phyloP scores from a whole-genome alignment of 2,113 vertebrate genomes.

The Solenodon paradoxus region DNA sequence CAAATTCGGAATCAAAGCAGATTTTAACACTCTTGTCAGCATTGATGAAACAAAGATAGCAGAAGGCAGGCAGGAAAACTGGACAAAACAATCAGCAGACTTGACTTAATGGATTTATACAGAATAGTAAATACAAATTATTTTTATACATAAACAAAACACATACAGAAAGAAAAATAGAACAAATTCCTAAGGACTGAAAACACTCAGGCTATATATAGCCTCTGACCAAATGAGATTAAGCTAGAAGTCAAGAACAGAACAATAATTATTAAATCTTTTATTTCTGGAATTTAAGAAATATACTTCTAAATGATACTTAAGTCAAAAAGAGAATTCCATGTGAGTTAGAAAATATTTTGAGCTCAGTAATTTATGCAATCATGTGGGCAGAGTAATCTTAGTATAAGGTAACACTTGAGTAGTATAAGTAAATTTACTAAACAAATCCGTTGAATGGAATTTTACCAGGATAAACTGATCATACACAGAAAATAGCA shows the following conservation, averaged over 20 bases:
- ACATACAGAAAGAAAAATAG: neutral
- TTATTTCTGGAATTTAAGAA: neutral
- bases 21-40: neutral
- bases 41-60: neutral
- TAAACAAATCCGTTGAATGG: neutral
- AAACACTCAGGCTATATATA: neutral
- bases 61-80: neutral
- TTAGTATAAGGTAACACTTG: neutral
- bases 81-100: neutral
- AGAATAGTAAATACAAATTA: neutral
- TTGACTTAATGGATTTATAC: neutral
- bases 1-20: neutral
- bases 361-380: neutral
- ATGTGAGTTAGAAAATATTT: neutral
- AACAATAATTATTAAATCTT: conserved; percentile 30
- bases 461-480: neutral
- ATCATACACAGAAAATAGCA: neutral
- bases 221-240: neutral
- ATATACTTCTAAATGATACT: neutral
- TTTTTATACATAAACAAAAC: neutral
- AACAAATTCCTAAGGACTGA: neutral
- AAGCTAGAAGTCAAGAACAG: conserved; percentile 23
- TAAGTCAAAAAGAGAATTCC: neutral
- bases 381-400: neutral
- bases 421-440: neutral